These are phyloP conservation scores for Agelas oroides DNA, from an alignment of 37 sponge, comb jelly and placozoan genomes.

Conservation along the genomic window DNA sequence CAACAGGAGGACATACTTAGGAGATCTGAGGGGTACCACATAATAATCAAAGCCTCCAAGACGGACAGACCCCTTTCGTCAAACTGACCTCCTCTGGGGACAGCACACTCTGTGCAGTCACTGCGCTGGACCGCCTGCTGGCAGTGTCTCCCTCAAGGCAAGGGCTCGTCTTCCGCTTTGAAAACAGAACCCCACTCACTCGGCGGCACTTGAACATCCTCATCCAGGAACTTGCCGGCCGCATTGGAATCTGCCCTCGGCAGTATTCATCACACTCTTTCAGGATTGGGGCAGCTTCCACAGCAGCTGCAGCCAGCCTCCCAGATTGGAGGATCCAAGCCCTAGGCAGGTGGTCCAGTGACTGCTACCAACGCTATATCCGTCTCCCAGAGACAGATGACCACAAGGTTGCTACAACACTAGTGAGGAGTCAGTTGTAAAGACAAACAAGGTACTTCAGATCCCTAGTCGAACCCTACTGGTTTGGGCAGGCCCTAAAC, in stretches of 20 bases:
- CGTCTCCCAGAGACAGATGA: neutral
- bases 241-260: neutral
- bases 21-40: neutral
- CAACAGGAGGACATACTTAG: neutral
- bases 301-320: constrained; percentile 7
- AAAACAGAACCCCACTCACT: neutral
- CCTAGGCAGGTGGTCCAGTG: constrained; percentile 14
- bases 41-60: neutral
- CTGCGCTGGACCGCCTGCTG: neutral
- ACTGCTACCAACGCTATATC: constrained; percentile 21
- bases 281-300: constrained; percentile 17
- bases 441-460: no score
- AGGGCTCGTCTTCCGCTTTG: neutral
- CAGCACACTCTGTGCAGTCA: neutral
- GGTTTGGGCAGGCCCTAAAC: no score
- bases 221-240: neutral
- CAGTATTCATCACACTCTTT: constrained; percentile 14
- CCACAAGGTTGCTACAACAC: no score
- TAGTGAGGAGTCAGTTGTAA: no score
- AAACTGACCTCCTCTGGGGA: neutral
- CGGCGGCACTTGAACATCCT: neutral
- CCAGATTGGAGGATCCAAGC: neutral
- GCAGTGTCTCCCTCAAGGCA: neutral
- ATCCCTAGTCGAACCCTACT: no score
- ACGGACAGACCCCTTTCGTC: neutral